phyloP scores from a whole-genome alignment of 2,113 vertebrate species.

The Antidorcas marsupialis region DNA sequence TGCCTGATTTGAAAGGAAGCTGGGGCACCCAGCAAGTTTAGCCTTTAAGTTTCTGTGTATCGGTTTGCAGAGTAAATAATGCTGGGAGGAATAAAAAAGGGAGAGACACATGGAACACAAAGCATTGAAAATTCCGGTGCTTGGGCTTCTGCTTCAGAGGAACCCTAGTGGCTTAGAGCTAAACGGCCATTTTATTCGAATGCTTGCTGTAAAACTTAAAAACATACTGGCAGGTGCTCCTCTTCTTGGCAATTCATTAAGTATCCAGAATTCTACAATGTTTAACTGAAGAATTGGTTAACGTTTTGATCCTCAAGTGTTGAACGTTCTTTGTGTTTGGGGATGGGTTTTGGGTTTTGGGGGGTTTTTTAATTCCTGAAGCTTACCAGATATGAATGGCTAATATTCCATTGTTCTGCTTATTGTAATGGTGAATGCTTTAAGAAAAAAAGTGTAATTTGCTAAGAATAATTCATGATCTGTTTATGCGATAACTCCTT shows the following conservation, averaged over 20 bases:
- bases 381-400: slow-evolving; percentile 81
- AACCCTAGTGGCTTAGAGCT: slow-evolving; percentile 57
- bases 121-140: slow-evolving; percentile 66
- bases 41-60: slow-evolving; percentile 72
- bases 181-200: slow-evolving; percentile 65
- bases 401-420: slow-evolving; percentile 80
- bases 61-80: slow-evolving; percentile 68
- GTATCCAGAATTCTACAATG: slow-evolving; percentile 70
- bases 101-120: slow-evolving; percentile 59
- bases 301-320: slow-evolving; percentile 62
- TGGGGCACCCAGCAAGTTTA: slow-evolving; percentile 63
- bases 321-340: slow-evolving; percentile 53
- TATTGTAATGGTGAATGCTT: slow-evolving; percentile 84
- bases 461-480: slow-evolving; percentile 83
- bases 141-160: slow-evolving; percentile 68
- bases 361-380: slow-evolving; percentile 75
- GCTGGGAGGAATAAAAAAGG: slow-evolving; percentile 56
- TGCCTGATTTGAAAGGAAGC: slow-evolving; percentile 71
- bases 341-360: slow-evolving; percentile 31
- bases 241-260: slow-evolving; percentile 70
- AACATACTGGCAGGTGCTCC: slow-evolving; percentile 73
- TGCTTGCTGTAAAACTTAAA: slow-evolving; percentile 67
- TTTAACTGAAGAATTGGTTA: slow-evolving; percentile 69
- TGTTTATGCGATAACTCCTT: slow-evolving; percentile 85
- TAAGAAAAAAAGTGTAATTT: slow-evolving; percentile 81